phyloP scores from a whole-genome alignment of 2,113 vertebrate species.

The Gymnocephalus cernua region DNA sequence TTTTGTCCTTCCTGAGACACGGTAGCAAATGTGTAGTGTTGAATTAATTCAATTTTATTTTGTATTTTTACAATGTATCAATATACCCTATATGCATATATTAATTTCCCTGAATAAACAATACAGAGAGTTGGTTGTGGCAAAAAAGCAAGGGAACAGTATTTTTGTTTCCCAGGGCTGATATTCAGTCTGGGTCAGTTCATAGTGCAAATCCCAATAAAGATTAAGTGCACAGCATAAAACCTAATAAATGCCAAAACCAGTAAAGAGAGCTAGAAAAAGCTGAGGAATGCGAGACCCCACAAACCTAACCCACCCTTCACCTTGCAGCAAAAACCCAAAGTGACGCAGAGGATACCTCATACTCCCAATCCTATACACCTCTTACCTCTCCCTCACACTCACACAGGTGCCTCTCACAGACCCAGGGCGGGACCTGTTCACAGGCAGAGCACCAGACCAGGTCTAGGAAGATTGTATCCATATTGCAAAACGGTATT shows the following conservation, averaged over 20 bases:
- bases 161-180: slow-evolving; percentile 48
- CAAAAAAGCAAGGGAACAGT: slow-evolving; percentile 38
- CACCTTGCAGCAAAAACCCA: slow-evolving; percentile 55
- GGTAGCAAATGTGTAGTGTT: not conserved
- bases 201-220: slow-evolving; percentile 70
- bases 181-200: slow-evolving; percentile 58
- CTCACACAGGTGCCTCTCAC: slow-evolving; percentile 66
- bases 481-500: slow-evolving; percentile 63
- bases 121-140: slow-evolving; percentile 2
- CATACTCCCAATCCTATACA: slow-evolving; percentile 35
- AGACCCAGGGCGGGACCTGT: slow-evolving; percentile 30
- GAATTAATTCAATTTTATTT: not conserved
- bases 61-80: slow-evolving; percentile 6
- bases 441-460: slow-evolving; percentile 24
- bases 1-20: not conserved
- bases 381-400: slow-evolving; percentile 58
- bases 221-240: slow-evolving; percentile 70
- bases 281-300: slow-evolving; percentile 57
- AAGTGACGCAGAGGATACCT: slow-evolving; percentile 51
- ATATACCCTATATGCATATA: not conserved
- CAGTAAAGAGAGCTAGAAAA: slow-evolving; percentile 64
- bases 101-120: slow-evolving; percentile 36
- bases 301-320: slow-evolving; percentile 65
- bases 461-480: slow-evolving; percentile 65
- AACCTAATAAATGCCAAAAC: slow-evolving; percentile 81